phyloP scores from a whole-genome alignment of 2,888 invertebrate species.

The Neocrepidodera transversa region DNA sequence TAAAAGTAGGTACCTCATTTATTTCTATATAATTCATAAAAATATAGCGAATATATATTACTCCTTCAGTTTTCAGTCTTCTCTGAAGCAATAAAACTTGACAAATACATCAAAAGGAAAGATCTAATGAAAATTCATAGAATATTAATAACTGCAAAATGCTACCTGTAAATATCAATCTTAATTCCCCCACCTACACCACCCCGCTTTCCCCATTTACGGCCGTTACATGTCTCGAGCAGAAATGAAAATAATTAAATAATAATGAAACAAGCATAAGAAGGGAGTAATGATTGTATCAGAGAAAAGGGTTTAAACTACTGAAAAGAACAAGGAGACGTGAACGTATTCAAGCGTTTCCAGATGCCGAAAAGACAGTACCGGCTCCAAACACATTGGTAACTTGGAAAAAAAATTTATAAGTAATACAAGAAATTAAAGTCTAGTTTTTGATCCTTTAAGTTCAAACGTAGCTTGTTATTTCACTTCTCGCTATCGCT shows the following conservation, averaged over 20 bases:
- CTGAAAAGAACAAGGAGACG: constrained; percentile 46
- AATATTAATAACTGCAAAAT: constrained; percentile 43
- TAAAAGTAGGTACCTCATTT: too few relatives aligned
- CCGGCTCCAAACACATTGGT: too few relatives aligned
- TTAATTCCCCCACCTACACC: constrained; percentile 38
- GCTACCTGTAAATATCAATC: constrained; percentile 51
- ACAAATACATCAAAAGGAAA: constrained; percentile 32
- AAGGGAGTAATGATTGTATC: constrained; percentile 62
- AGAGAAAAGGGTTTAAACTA: constrained; percentile 59
- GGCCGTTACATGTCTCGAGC: constrained; percentile 57
- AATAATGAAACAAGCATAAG: constrained; percentile 62
- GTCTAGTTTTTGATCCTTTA: neutral
- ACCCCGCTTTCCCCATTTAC: constrained; percentile 6
- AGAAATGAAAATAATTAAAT: constrained; percentile 64
- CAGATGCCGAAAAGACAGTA: constrained; percentile 16
- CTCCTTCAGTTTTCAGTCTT: too few relatives aligned
- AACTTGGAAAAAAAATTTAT: neutral
- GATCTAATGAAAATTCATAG: constrained; percentile 37
- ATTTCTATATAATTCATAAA: too few relatives aligned
- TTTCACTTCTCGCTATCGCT: too few relatives aligned
- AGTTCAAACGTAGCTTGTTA: too few relatives aligned
- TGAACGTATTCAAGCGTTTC: constrained; percentile 32
- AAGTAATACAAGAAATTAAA: constrained; percentile 1
- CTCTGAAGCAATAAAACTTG: constrained; percentile 20
- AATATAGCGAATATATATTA: too few relatives aligned